Evolutionary conservation across 2,888 invertebrate species (phyloP).

Genomic region (Thymelicus sylvestris): DNA sequence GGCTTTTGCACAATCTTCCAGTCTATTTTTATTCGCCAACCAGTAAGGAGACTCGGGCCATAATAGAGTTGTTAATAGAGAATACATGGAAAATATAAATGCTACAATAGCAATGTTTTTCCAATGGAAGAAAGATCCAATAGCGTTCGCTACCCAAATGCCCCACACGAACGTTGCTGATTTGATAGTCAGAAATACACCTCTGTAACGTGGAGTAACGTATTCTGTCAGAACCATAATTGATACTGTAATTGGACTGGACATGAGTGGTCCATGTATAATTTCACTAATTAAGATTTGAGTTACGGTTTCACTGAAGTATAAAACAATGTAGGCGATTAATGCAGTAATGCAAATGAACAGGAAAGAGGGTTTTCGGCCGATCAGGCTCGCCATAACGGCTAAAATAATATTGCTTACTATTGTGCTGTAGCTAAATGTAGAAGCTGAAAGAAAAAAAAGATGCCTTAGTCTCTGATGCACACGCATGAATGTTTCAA

Average conservation of each 20-base stretch:
- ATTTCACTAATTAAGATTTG: constrained; percentile 44
- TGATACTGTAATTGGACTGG: constrained; percentile 35
- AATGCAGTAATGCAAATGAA: neutral
- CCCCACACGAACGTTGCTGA: constrained; percentile 43
- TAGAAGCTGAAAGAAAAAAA: constrained; percentile 19
- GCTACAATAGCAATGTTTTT: constrained; percentile 40
- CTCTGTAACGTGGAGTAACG: constrained; percentile 40
- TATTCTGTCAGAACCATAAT: constrained; percentile 45
- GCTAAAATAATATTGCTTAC: neutral
- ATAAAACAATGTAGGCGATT: constrained; percentile 35
- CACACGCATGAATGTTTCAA: neutral
- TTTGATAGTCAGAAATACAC: constrained; percentile 43
- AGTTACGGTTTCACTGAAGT: constrained; percentile 37
- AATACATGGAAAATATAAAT: constrained; percentile 36
- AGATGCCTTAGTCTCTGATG: neutral
- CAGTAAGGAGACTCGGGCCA: constrained; percentile 46
- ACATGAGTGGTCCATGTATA: constrained; percentile 38
- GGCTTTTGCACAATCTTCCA: constrained; percentile 39
- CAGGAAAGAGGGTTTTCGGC: constrained; percentile 8
- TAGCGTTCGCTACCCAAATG: constrained; percentile 41
- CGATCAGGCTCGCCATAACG: constrained; percentile 5
- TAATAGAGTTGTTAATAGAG: constrained; percentile 40
- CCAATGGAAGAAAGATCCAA: constrained; percentile 44
- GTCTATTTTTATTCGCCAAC: constrained; percentile 42
- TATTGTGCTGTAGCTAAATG: constrained; percentile 6